Percentiles rank a stretch among this genome's conserved stretches.
phyloP scores from a whole-genome alignment of 1,140 invertebrate species.

The Nephila pilipes region DNA sequence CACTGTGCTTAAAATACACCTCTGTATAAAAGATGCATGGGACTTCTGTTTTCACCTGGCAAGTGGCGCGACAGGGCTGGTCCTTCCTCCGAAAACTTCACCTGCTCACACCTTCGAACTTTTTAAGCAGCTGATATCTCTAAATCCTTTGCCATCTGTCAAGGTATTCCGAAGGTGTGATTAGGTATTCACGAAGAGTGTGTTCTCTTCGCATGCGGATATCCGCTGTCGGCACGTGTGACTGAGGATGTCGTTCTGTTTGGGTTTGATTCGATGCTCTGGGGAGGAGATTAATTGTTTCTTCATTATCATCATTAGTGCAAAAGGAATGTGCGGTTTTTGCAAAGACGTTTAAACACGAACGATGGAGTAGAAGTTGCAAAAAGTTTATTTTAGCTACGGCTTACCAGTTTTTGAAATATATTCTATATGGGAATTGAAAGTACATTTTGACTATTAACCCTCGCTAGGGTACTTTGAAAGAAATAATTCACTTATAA shows the following conservation, averaged over 20 bases:
- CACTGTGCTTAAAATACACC: constrained; percentile 17
- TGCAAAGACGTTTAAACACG: too few species aligned
- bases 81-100: neutral
- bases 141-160: constrained; percentile 64
- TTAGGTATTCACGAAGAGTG: constrained; percentile 43
- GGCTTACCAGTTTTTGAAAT: too few species aligned
- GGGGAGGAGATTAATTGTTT: neutral
- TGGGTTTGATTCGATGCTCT: neutral
- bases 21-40: constrained; percentile 4
- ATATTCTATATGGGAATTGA: too few species aligned
- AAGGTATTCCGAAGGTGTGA: constrained; percentile 19
- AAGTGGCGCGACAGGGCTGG: neutral
- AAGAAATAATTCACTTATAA: too few species aligned
- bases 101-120: constrained; percentile 21
- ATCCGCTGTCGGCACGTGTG: constrained; percentile 46
- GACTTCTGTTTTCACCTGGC: constrained; percentile 43
- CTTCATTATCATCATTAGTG: neutral
- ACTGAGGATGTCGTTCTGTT: neutral
- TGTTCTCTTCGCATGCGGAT: constrained; percentile 17
- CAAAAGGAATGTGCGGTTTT: neutral
- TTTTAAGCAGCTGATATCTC: constrained; percentile 39
- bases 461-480: too few species aligned
- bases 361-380: too few species aligned
- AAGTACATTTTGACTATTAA: too few species aligned
- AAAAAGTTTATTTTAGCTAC: too few species aligned